Percentiles rank a stretch among this genome's conserved stretches.
These are phyloP conservation scores for Parauchenoglanis ngamensis DNA, from an alignment of 2,797 vertebrate genomes.

Conservation along the genomic window DNA sequence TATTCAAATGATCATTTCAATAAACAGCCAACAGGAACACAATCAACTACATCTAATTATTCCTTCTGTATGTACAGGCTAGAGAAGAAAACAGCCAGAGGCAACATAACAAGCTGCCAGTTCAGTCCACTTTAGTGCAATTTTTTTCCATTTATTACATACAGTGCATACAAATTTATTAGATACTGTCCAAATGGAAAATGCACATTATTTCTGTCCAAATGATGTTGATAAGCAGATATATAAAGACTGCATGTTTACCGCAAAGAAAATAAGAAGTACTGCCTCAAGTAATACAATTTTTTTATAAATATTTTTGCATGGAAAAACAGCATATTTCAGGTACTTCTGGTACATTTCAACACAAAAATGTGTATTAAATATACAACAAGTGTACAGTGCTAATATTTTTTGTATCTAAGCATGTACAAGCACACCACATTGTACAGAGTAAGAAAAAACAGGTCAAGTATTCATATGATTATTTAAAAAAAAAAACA, in stretches of 20 bases:
- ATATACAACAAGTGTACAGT: neutral
- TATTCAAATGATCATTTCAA: neutral
- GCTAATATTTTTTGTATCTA: slow-evolving; percentile 36
- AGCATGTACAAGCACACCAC: neutral
- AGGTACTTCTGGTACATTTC: neutral
- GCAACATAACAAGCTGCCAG: slow-evolving; percentile 19
- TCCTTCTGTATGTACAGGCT: neutral
- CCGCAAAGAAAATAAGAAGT: neutral
- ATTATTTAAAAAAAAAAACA: neutral
- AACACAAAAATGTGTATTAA: neutral
- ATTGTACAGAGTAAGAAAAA: neutral
- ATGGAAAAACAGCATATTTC: neutral
- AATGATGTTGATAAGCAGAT: neutral
- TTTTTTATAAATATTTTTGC: neutral
- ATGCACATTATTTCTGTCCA: neutral
- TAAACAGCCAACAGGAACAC: neutral
- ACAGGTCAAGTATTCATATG: neutral
- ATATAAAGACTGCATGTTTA: neutral
- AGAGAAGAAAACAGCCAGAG: neutral
- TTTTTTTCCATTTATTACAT: neutral
- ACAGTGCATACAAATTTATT: neutral
- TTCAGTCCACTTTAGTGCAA: slow-evolving; percentile 15
- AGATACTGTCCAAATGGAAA: neutral
- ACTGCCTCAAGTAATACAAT: neutral
- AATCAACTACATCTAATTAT: neutral